Base-by-base conservation (phyloP, 53 echinoderm and acorn worm species). In the Luidia sarsii region DNA sequence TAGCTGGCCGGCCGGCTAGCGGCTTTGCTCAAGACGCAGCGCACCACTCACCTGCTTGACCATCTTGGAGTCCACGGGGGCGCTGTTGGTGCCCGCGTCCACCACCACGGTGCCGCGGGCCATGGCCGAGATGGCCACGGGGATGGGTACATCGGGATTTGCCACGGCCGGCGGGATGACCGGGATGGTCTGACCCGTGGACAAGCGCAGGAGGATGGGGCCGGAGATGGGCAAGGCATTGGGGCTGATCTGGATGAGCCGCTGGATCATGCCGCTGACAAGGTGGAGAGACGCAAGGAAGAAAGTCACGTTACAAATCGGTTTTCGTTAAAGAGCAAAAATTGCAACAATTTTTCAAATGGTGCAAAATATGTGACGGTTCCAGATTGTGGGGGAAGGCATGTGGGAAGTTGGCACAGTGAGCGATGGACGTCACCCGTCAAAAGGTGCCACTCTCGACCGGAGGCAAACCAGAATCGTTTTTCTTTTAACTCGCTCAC, bases 151-250 rank as follows among this genome's bases (percentile, higher is more conserved):
- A 28, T 80, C 59, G n/a, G 92, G 92, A 39, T 95, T 92, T 50
- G 95, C 85, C 8, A 95, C 92, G 4, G 90, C 87, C 30, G 90
- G 87, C 23, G 95, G 95, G 23, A 91, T 80, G 33, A 95, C 88
- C 0, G 92, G 95, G 27, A 95, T 87, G 29, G 92, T 90, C 23
- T 90, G 87, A 16, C 95, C 95, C 2, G 60, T 85, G 1, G 92
- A 88, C 24, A 95, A 69, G 37, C 87, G 92, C 65, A 95, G 83
- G 38, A 95, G 68, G 45, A 95, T 87, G 2, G 90, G 95, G 2
- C 81, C 85, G 2, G 85, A 77, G 30, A 94, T 71, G 32, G 88
- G 85, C 21, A 88, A 81, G 23, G 81, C 68, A 50, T 70, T 83
- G 61, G 79, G 66, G 48, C 22, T 27, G n/a, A 77, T 16, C 7